phyloP scores from a whole-genome alignment of 2,113 vertebrate species.

The Regulus satrapa region DNA sequence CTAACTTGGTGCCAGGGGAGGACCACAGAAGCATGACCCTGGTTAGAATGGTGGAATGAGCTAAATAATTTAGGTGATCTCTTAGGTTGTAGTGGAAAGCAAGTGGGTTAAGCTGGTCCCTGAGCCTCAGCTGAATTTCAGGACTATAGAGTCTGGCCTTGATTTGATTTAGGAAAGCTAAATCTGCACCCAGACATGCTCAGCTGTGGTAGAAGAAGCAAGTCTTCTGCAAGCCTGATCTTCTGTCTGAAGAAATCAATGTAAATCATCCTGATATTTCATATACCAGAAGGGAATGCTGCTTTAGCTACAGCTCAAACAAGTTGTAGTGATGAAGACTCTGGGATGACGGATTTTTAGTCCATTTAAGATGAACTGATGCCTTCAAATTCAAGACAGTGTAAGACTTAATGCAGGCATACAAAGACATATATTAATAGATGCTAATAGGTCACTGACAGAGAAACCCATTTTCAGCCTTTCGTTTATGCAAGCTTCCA shows the following conservation, averaged over 20 bases:
- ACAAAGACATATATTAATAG: not conserved
- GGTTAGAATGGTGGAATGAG: rapidly evolving
- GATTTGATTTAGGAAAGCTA: not conserved
- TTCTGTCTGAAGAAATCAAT: not conserved
- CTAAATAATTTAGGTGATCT: not conserved
- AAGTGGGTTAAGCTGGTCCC: not conserved
- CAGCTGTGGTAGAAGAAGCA: not conserved
- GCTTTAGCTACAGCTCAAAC: not conserved
- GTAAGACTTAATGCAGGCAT: not conserved
- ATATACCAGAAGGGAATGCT: not conserved
- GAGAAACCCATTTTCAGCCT: not conserved
- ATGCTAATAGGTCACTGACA: not conserved
- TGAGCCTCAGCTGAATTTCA: not conserved
- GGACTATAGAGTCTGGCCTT: not conserved
- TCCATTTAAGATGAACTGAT: not conserved
- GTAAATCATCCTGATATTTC: not conserved
- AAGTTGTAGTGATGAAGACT: not conserved
- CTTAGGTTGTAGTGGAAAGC: not conserved
- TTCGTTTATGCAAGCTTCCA: not conserved
- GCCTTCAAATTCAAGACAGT: not conserved
- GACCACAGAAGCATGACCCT: not conserved
- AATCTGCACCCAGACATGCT: not conserved
- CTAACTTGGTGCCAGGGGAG: not conserved
- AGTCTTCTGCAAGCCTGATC: not conserved
- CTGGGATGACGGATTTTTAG: not conserved